phyloP scores from a whole-genome alignment of 1,140 invertebrate species.

The Aleiodes sp. region DNA sequence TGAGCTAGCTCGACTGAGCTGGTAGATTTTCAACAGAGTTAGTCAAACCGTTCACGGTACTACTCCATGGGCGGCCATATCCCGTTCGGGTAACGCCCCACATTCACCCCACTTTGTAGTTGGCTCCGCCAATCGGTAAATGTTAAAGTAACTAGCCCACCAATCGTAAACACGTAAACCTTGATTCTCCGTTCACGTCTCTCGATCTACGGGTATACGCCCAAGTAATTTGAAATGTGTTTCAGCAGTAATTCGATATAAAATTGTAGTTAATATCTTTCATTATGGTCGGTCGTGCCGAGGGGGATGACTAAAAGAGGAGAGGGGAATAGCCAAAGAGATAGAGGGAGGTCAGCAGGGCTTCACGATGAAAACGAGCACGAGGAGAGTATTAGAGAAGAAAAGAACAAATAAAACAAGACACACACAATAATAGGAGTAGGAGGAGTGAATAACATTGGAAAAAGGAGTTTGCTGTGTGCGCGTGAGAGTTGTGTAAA shows the following conservation, averaged over 20 bases:
- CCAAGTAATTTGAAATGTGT: constrained; percentile 66
- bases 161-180: constrained; percentile 41
- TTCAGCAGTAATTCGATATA: constrained; percentile 67
- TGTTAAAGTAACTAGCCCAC: constrained; percentile 39
- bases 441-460: background rate
- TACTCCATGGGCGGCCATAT: constrained; percentile 59
- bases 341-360: background rate
- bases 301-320: constrained; percentile 19
- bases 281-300: constrained; percentile 59
- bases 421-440: background rate
- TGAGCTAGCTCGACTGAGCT: constrained; percentile 52
- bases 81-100: constrained; percentile 48
- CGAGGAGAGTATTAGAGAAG: constrained; percentile 17
- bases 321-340: constrained; percentile 4
- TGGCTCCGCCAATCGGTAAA: constrained; percentile 43
- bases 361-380: background rate
- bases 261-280: constrained; percentile 69
- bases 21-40: constrained; percentile 34
- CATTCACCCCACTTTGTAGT: constrained; percentile 19
- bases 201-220: constrained; percentile 48
- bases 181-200: constrained; percentile 35
- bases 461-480: no score
- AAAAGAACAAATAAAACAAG: constrained; percentile 3
- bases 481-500: no score
- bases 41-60: background rate